Conservation (phyloP, 2,797 vertebrate genomes). For the Scolopax bukidnonensis region DNA sequence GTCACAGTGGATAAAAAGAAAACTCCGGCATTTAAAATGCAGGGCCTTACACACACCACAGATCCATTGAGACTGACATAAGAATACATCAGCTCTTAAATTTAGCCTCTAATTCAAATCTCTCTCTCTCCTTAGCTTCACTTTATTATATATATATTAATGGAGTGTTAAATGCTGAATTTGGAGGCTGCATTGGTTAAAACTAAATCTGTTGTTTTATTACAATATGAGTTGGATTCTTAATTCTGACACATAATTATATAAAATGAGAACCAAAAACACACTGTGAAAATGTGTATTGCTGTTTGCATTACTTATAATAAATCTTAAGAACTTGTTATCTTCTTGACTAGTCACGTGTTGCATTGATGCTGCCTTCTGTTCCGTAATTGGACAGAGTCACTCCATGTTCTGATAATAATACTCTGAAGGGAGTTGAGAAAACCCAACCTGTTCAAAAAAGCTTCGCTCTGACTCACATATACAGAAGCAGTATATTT, state of each 20-base stretch:
- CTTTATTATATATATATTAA: not conserved
- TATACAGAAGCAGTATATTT: not conserved
- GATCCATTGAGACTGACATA: not conserved
- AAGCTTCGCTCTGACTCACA: not conserved
- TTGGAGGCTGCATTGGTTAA: not conserved
- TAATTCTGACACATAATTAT: not conserved
- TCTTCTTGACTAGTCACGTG: not conserved
- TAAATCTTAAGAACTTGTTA: not conserved
- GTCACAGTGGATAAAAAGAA: not conserved
- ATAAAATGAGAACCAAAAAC: not conserved
- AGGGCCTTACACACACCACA: not conserved
- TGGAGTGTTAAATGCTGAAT: not conserved
- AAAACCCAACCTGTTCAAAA: not conserved
- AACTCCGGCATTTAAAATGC: not conserved
- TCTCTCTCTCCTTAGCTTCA: not conserved
- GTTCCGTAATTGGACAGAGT: not conserved
- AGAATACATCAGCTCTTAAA: not conserved
- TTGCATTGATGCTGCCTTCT: not conserved
- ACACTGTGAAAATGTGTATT: not conserved
- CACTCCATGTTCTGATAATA: not conserved
- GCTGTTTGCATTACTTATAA: not conserved
- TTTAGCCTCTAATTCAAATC: not conserved
- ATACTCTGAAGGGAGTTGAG: not conserved
- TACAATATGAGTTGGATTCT: not conserved
- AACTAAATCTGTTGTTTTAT: not conserved